These are phyloP conservation scores for Neostethus bicornis DNA, from an alignment of 2,797 vertebrate genomes.

Conservation along the genomic window DNA sequence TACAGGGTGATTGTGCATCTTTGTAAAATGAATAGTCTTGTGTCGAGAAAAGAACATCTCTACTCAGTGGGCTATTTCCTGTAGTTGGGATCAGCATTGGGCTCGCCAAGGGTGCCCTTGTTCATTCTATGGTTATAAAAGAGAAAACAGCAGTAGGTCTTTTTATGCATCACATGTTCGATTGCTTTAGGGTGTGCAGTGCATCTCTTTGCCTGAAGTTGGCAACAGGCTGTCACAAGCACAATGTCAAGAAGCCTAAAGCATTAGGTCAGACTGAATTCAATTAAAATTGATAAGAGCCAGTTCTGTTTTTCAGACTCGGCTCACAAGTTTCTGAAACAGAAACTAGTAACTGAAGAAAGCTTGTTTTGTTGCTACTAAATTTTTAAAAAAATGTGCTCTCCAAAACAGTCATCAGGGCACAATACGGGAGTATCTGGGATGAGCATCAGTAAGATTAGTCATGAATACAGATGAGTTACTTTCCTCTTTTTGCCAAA, in stretches of 20 bases:
- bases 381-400: constrained; percentile 2
- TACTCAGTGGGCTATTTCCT: constrained; percentile 44
- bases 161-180: constrained; percentile 60
- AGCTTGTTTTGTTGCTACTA: neutral
- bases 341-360: neutral
- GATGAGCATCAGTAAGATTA: neutral
- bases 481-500: no score
- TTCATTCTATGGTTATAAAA: constrained; percentile 53
- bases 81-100: constrained; percentile 38
- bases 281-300: constrained; percentile 35
- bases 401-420: neutral
- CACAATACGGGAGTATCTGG: neutral
- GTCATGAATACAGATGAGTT: neutral
- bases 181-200: constrained; percentile 40
- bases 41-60: constrained; percentile 12
- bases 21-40: constrained; percentile 12
- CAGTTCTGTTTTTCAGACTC: constrained; percentile 11
- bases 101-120: constrained; percentile 43
- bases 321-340: constrained; percentile 3
- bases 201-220: constrained; percentile 36
- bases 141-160: constrained; percentile 48
- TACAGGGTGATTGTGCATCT: constrained; percentile 1
- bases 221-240: constrained; percentile 27
- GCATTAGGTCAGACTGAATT: constrained; percentile 8
- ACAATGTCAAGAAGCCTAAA: constrained; percentile 18